Evolutionary conservation across 2,888 invertebrate genomes (phyloP).

Genomic region (Sphecodes monilicornis): DNA sequence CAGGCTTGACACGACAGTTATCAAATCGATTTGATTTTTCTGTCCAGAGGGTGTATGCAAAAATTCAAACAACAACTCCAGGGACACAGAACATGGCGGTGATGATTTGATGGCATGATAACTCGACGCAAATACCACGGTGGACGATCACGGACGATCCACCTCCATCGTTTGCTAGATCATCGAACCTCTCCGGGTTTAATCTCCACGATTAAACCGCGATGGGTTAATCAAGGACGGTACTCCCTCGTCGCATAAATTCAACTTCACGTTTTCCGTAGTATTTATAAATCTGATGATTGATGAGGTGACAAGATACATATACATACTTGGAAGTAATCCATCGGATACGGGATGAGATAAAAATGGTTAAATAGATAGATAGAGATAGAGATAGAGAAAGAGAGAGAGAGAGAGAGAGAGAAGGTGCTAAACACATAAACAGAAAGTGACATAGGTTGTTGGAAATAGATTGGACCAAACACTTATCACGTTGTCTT

Average conservation of each 20-base stretch:
- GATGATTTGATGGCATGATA: conserved; percentile 38
- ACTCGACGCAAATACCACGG: conserved; percentile 3
- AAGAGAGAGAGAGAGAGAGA: background rate
- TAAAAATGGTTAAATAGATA: background rate
- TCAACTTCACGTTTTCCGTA: background rate
- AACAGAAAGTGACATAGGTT: conserved; percentile 30
- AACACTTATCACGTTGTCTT: conserved; percentile 64
- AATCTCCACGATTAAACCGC: background rate
- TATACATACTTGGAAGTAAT: conserved; percentile 24
- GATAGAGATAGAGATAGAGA: background rate
- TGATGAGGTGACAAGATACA: conserved; percentile 20
- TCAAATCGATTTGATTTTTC: conserved; percentile 38
- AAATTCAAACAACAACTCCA: conserved; percentile 67
- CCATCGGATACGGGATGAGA: background rate
- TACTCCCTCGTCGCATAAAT: background rate
- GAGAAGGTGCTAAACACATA: background rate
- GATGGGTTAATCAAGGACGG: background rate
- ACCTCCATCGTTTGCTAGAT: no score
- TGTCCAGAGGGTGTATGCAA: conserved; percentile 68
- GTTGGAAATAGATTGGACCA: conserved; percentile 36
- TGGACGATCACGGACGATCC: conserved; percentile 14
- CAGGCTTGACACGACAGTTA: conserved; percentile 64
- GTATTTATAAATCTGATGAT: conserved; percentile 1
- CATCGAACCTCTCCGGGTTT: background rate
- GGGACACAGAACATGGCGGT: conserved; percentile 48